Conservation (phyloP, 2,113 vertebrate genomes). For the Bettongia penicillata region DNA sequence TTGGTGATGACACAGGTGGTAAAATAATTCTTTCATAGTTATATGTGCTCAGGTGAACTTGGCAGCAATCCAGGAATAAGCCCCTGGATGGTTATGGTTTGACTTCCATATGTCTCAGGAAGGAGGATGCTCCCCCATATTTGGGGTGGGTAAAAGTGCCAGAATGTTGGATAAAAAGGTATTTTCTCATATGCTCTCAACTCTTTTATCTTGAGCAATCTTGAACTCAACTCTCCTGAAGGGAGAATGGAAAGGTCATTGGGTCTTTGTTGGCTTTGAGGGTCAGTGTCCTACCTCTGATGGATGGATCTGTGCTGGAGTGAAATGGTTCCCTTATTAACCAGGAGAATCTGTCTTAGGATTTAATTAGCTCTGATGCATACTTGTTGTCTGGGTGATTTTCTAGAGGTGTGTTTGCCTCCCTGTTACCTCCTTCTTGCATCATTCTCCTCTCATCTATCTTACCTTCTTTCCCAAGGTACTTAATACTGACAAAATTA, state of each 20-base stretch:
- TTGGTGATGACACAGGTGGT: background rate
- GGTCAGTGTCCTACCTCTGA: background rate
- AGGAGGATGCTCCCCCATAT: background rate
- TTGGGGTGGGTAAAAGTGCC: background rate
- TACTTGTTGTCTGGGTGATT: background rate
- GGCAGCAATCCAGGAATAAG: background rate
- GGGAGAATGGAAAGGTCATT: background rate
- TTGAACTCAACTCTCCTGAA: background rate
- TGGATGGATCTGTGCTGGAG: background rate
- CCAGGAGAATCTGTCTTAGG: background rate
- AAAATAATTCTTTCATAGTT: background rate
- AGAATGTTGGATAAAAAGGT: background rate
- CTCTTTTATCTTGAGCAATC: background rate
- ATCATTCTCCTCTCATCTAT: background rate
- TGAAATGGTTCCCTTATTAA: background rate
- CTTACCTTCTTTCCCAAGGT: background rate
- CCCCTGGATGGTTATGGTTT: background rate
- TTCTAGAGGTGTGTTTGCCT: background rate
- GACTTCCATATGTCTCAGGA: background rate
- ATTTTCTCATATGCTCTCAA: background rate
- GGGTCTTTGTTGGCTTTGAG: background rate
- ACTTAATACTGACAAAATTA: background rate
- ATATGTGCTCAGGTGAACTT: background rate
- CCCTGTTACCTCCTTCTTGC: background rate
- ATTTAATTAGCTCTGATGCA: background rate